phyloP scores from a whole-genome alignment of 2,113 vertebrate species.

The Engraulis encrasicolus region DNA sequence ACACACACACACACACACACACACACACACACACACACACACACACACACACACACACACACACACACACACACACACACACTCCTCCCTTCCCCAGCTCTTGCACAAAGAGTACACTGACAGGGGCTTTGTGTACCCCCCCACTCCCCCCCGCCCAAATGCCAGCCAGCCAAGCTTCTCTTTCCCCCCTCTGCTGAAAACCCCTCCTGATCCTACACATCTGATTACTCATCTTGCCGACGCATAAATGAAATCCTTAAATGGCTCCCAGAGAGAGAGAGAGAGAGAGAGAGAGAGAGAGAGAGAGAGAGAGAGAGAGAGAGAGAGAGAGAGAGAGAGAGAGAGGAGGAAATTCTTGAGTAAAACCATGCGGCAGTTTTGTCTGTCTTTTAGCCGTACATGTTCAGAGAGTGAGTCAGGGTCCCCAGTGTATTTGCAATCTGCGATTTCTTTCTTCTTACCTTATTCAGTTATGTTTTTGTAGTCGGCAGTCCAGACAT shows the following conservation, averaged over 20 bases:
- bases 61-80: no score
- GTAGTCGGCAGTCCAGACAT: background rate
- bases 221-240: slow-evolving; percentile 31
- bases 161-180: slow-evolving; percentile 24
- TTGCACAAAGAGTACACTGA: slow-evolving; percentile 29
- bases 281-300: background rate
- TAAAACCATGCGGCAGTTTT: background rate
- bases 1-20: no score
- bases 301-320: no score
- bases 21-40: no score
- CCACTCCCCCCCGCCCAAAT: no score
- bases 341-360: background rate
- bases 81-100: slow-evolving; percentile 42
- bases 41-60: no score
- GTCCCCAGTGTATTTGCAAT: no score
- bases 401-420: no score
- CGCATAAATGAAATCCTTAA: slow-evolving; percentile 1
- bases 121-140: slow-evolving; percentile 61
- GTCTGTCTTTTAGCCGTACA: background rate
- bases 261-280: background rate
- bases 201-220: slow-evolving; percentile 10
- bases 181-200: slow-evolving; percentile 22
- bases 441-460: no score
- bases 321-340: no score
- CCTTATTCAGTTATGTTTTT: no score